Evolutionary conservation across 1,140 invertebrate species (phyloP).

Genomic region (Vanessa atalanta): DNA sequence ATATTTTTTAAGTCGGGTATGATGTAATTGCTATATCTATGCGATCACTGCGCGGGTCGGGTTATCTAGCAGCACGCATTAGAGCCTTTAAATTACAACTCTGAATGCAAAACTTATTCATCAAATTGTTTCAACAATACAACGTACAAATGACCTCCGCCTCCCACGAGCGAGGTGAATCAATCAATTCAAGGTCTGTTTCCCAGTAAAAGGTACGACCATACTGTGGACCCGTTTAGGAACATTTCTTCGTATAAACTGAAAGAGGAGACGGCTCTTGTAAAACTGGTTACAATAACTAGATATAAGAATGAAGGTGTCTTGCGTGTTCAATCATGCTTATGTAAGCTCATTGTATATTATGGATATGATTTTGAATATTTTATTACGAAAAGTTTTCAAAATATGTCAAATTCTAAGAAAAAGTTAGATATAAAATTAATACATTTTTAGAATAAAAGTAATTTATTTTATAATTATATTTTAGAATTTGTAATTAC

Average conservation of each 20-base stretch:
- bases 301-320: slow-evolving; percentile 13
- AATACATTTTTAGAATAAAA: no score
- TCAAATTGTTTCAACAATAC: slow-evolving; percentile 46
- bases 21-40: neutral
- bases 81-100: slow-evolving; percentile 3
- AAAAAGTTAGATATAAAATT: no score
- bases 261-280: slow-evolving; percentile 1
- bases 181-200: slow-evolving; percentile 68
- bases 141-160: slow-evolving; percentile 51
- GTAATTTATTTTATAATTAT: no score
- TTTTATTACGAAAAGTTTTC: neutral
- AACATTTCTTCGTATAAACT: slow-evolving; percentile 17
- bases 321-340: slow-evolving; percentile 15
- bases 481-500: no score
- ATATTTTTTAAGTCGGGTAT: neutral
- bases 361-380: neutral
- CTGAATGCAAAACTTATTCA: slow-evolving; percentile 40
- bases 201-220: slow-evolving; percentile 64
- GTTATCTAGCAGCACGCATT: neutral
- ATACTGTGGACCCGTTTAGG: slow-evolving; percentile 43
- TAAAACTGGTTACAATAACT: slow-evolving; percentile 7
- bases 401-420: no score
- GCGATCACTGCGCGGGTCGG: neutral
- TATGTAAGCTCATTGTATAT: slow-evolving; percentile 6
- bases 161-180: slow-evolving; percentile 66